These are phyloP conservation scores for Chrysocyon brachyurus DNA, from an alignment of 2,797 vertebrate genomes.

Conservation along the genomic window DNA sequence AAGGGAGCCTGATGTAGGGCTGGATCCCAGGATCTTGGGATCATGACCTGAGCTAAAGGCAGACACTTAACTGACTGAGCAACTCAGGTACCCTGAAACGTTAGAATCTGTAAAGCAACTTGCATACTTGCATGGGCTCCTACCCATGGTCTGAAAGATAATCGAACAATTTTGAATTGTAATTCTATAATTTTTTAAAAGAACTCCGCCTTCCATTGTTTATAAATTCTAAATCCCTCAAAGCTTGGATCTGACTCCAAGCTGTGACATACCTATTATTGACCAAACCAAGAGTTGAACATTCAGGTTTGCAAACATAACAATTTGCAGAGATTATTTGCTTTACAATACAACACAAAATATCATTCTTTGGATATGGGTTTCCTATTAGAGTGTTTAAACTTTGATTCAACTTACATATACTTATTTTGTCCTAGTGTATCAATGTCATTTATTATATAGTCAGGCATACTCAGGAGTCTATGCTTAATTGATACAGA, in stretches of 20 bases:
- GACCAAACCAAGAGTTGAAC: neutral
- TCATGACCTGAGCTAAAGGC: too few species aligned
- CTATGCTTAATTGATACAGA: neutral
- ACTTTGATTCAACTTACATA: neutral
- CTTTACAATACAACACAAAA: neutral
- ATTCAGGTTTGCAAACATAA: neutral
- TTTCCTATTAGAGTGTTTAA: neutral
- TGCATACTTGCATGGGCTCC: neutral
- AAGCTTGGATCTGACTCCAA: neutral
- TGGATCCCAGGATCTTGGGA: too few species aligned
- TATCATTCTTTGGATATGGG: neutral
- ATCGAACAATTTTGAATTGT: neutral
- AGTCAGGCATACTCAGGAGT: neutral
- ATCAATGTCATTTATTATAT: neutral
- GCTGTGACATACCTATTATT: neutral
- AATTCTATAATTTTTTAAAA: neutral
- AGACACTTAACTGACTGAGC: too few species aligned
- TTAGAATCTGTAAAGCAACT: neutral
- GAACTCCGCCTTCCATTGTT: neutral
- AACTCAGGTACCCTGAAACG: neutral
- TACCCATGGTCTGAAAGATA: neutral
- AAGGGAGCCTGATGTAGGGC: too few species aligned
- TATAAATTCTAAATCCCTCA: neutral
- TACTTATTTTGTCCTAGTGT: neutral
- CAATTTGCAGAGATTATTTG: neutral